These are phyloP conservation scores for Colaptes auratus DNA, from an alignment of 2,113 vertebrate genomes.

Conservation along the genomic window DNA sequence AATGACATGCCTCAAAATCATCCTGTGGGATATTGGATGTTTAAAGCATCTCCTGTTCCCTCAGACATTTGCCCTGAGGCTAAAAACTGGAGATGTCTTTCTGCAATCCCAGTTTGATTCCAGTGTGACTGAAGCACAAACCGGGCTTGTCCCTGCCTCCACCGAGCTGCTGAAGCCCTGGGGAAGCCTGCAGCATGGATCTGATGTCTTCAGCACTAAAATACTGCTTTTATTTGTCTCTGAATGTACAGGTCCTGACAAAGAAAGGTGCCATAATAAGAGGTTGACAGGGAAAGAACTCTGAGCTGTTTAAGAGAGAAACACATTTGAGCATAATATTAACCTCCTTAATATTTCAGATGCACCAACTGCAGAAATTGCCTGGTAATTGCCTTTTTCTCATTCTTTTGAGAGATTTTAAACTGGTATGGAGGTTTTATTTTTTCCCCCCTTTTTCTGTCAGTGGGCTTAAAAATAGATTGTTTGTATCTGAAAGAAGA, in stretches of 20 bases:
- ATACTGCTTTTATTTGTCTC: constrained; percentile 15
- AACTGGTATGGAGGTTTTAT: neutral
- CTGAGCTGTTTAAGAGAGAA: neutral
- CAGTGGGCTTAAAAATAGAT: neutral
- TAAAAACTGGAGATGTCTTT: neutral
- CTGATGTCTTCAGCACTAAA: neutral
- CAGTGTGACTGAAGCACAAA: neutral
- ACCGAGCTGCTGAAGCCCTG: neutral
- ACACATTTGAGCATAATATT: neutral
- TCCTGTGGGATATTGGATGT: neutral
- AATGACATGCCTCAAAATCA: neutral
- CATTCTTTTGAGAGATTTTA: neutral
- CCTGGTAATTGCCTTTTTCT: neutral
- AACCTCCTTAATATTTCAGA: neutral
- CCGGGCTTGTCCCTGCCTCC: neutral
- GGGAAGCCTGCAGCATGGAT: neutral
- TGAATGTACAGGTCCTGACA: neutral
- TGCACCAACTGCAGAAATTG: neutral
- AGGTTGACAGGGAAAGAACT: neutral
- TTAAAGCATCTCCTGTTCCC: neutral
- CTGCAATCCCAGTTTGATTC: neutral
- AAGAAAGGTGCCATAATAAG: neutral
- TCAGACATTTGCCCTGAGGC: neutral
- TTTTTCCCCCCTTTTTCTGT: neutral
- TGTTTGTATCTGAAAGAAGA: neutral